Conservation (phyloP, 2,888 invertebrate genomes). For the Lasioglossum malachurum region DNA sequence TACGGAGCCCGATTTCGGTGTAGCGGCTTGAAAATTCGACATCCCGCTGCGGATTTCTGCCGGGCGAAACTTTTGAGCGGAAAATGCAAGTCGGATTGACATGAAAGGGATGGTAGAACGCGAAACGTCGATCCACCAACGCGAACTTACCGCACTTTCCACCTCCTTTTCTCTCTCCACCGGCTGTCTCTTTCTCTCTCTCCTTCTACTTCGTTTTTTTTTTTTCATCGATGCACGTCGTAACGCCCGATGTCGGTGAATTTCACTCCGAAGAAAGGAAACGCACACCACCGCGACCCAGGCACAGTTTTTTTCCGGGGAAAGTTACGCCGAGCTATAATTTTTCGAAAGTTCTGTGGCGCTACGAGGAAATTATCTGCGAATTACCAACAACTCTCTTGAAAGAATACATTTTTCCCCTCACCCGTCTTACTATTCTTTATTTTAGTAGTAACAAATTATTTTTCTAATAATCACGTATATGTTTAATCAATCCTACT, state of each 20-base stretch:
- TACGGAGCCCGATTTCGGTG: slow-evolving; percentile 43
- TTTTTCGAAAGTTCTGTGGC: slow-evolving; percentile 4
- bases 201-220: background rate
- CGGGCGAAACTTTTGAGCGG: slow-evolving; percentile 51
- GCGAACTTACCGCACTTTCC: slow-evolving; percentile 31
- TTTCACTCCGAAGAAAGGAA: slow-evolving; percentile 19
- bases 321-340: slow-evolving; percentile 13
- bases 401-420: too few relatives aligned
- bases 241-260: slow-evolving; percentile 29
- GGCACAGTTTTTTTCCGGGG: background rate
- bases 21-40: slow-evolving; percentile 51
- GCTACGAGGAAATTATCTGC: slow-evolving; percentile 1
- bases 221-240: slow-evolving; percentile 22
- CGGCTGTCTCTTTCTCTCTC: background rate
- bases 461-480: too few relatives aligned
- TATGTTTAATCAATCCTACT: too few relatives aligned
- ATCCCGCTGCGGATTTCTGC: slow-evolving; percentile 41
- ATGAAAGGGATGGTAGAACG: slow-evolving; percentile 49
- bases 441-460: too few relatives aligned
- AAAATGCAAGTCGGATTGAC: slow-evolving; percentile 57
- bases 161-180: background rate
- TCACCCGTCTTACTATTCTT: background rate
- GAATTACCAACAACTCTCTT: background rate
- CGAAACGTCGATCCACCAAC: slow-evolving; percentile 39
- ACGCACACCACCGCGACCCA: background rate